Conservation (phyloP, 2,888 invertebrate species). For the Dione vanillae region DNA sequence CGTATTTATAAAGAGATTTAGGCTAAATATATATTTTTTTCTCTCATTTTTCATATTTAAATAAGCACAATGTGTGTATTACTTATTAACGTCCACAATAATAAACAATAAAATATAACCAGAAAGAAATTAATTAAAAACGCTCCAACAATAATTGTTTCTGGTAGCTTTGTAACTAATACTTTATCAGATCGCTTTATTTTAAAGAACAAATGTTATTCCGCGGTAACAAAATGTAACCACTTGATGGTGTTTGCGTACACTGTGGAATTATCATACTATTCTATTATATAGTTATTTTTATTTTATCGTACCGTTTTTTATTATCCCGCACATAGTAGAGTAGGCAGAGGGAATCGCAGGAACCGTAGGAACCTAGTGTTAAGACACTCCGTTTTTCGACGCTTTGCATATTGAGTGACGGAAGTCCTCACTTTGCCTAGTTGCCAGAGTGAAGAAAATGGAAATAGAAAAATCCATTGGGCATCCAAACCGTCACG, state of each 20-base stretch:
- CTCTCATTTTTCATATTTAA: too few species aligned
- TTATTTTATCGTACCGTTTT: background rate
- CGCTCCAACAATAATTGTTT: slow-evolving; percentile 32
- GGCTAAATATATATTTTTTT: too few species aligned
- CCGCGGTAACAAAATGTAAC: slow-evolving; percentile 19
- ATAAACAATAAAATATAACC: background rate
- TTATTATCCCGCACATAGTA: too few species aligned
- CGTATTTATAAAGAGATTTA: too few species aligned
- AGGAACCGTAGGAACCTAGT: too few species aligned
- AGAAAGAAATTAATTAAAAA: slow-evolving; percentile 1
- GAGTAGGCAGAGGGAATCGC: too few species aligned
- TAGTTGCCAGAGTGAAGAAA: background rate
- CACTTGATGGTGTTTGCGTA: background rate
- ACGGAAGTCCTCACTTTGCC: background rate
- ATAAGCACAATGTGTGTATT: background rate
- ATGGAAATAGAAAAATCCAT: too few species aligned
- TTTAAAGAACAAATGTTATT: slow-evolving; percentile 47
- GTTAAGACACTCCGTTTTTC: too few species aligned
- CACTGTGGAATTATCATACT: slow-evolving; percentile 2
- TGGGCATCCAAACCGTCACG: background rate
- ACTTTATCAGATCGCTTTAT: slow-evolving; percentile 45
- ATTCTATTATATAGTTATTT: background rate
- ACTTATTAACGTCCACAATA: background rate
- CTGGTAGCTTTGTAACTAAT: slow-evolving; percentile 38
- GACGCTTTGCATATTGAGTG: background rate